These are phyloP conservation scores for Drosophila differens DNA, from an alignment of 2,888 invertebrate genomes.

Conservation along the genomic window DNA sequence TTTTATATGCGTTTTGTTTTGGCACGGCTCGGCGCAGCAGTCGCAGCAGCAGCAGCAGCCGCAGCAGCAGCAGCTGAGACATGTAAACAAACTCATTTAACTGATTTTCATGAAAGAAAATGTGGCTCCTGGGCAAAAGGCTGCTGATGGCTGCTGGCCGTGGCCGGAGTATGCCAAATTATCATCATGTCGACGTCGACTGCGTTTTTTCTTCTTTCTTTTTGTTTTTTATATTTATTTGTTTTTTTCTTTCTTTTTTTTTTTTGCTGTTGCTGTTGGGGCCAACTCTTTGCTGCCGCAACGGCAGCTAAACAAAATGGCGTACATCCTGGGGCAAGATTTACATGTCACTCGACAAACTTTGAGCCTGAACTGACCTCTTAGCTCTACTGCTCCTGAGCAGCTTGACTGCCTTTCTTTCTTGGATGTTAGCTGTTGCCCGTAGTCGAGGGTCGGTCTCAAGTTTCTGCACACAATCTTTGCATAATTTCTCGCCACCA, in stretches of 20 bases:
- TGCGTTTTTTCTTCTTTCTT: constrained; percentile 7
- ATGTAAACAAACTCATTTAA: constrained; percentile 81
- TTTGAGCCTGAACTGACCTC: constrained; percentile 55
- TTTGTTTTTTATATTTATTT: constrained; percentile 5
- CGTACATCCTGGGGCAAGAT: constrained; percentile 73
- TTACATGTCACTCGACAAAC: constrained; percentile 80
- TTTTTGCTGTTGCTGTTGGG: constrained; percentile 7
- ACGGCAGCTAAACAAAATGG: constrained; percentile 55
- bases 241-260: neutral
- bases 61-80: constrained; percentile 42
- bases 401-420: constrained; percentile 52
- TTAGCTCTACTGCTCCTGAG: constrained; percentile 29
- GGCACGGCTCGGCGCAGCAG: constrained; percentile 13
- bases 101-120: constrained; percentile 75
- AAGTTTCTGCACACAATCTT: constrained; percentile 75
- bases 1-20: constrained; percentile 39
- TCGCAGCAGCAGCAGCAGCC: neutral
- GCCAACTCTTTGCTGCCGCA: constrained; percentile 60
- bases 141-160: constrained; percentile 41
- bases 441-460: constrained; percentile 38
- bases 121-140: constrained; percentile 68
- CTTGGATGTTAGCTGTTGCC: constrained; percentile 25
- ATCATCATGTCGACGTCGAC: constrained; percentile 54
- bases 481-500: constrained; percentile 66
- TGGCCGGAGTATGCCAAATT: constrained; percentile 49